Evolutionary conservation across 1,140 invertebrate genomes (phyloP).

Genomic region (Atta cephalotes): DNA sequence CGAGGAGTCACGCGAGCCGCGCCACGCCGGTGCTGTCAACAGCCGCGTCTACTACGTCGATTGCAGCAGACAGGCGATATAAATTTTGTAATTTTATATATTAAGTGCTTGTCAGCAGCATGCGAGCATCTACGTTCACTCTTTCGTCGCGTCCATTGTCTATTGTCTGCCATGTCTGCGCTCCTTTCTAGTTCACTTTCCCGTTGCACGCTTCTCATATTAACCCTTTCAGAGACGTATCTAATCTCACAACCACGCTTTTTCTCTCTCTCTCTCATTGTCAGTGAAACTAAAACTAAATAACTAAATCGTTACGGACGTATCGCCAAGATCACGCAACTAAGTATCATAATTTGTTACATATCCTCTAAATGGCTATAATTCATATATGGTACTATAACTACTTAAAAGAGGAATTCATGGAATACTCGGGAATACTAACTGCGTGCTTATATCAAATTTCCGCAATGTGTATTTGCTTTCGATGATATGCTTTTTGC

Average conservation of each 20-base stretch:
- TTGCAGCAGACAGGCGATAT: not conserved
- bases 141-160: conserved; percentile 50
- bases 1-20: conserved; percentile 29
- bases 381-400: conserved; percentile 21
- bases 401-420: not conserved
- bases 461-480: not conserved
- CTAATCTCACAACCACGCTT: not conserved
- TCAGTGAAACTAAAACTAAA: conserved; percentile 29
- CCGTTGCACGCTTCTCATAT: conserved; percentile 35
- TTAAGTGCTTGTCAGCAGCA: conserved; percentile 13
- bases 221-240: conserved; percentile 33
- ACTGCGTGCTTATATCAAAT: not conserved
- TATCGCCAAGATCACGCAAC: not conserved
- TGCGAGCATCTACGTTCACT: conserved; percentile 26
- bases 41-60: conserved; percentile 18
- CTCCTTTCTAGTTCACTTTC: conserved; percentile 59
- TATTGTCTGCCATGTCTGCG: conserved; percentile 39
- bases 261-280: not conserved
- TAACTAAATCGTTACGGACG: conserved; percentile 16
- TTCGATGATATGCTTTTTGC: not conserved
- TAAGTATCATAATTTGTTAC: conserved; percentile 27
- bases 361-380: not conserved
- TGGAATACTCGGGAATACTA: conserved; percentile 14
- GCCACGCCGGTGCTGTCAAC: not conserved
- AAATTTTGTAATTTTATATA: conserved; percentile 44